These are phyloP conservation scores for Engraulis encrasicolus DNA, from an alignment of 2,113 vertebrate genomes.

Conservation along the genomic window DNA sequence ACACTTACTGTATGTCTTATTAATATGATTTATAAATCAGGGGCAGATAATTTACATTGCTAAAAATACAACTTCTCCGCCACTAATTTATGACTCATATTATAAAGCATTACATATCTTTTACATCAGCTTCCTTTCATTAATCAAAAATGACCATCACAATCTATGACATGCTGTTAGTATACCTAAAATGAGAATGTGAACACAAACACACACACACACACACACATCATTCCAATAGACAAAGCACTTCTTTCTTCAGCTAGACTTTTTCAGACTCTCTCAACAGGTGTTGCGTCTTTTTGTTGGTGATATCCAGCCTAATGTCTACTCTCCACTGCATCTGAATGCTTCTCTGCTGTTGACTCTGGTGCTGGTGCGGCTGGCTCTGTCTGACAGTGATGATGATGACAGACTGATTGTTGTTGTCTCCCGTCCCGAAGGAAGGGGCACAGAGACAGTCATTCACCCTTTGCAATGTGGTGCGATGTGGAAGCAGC, in stretches of 20 bases:
- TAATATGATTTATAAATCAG: too few relatives aligned
- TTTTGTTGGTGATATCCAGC: background rate
- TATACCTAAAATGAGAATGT: background rate
- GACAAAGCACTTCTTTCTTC: slow-evolving; percentile 1
- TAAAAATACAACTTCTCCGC: too few relatives aligned
- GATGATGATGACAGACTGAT: slow-evolving; percentile 69
- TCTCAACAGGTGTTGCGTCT: slow-evolving; percentile 51
- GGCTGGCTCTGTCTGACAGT: too few relatives aligned
- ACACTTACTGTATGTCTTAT: too few relatives aligned
- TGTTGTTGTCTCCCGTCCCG: slow-evolving; percentile 76
- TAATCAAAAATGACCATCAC: background rate
- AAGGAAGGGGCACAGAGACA: slow-evolving; percentile 70
- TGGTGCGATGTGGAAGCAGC: slow-evolving; percentile 57
- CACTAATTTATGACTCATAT: too few relatives aligned
- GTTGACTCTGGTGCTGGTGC: slow-evolving; percentile 57
- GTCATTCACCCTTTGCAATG: slow-evolving; percentile 70
- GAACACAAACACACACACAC: too few relatives aligned
- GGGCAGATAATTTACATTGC: too few relatives aligned
- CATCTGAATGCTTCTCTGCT: slow-evolving; percentile 43
- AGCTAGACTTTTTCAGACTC: background rate
- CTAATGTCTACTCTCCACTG: slow-evolving; percentile 52
- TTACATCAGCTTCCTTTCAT: background rate
- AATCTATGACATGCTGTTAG: background rate
- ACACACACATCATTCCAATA: too few relatives aligned
- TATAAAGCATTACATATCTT: too few relatives aligned